Evolutionary conservation across 2,113 vertebrate genomes (phyloP).

Genomic region (Tonatia bakeri): DNA sequence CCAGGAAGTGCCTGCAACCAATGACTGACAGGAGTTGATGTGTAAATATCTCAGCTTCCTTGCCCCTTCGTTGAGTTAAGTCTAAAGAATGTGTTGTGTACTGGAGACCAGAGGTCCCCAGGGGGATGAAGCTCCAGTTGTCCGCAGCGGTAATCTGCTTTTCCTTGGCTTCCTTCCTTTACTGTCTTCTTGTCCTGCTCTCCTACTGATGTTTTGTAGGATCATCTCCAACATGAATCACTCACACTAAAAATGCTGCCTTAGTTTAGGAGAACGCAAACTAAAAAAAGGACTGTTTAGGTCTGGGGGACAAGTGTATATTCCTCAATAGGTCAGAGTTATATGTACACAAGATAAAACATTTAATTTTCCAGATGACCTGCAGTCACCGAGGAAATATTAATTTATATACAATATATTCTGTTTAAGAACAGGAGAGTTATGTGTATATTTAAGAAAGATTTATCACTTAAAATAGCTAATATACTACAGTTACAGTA

Average conservation of each 20-base stretch:
- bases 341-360: neutral
- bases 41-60: neutral
- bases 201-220: neutral
- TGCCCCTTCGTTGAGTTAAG: neutral
- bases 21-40: neutral
- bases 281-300: neutral
- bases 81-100: neutral
- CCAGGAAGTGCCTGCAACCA: neutral
- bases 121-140: neutral
- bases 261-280: neutral
- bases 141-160: neutral
- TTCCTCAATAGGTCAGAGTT: neutral
- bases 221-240: neutral
- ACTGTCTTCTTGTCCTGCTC: neutral
- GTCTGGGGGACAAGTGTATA: neutral
- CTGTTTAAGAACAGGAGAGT: neutral
- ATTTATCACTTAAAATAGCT: neutral
- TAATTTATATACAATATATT: neutral
- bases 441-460: constrained; percentile 17
- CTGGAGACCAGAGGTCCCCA: neutral
- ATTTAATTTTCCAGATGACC: neutral
- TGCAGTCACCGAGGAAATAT: neutral
- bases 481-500: neutral
- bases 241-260: neutral
- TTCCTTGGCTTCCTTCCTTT: neutral